phyloP scores from a whole-genome alignment of 2,113 vertebrate species.

The Mirza zaza region DNA sequence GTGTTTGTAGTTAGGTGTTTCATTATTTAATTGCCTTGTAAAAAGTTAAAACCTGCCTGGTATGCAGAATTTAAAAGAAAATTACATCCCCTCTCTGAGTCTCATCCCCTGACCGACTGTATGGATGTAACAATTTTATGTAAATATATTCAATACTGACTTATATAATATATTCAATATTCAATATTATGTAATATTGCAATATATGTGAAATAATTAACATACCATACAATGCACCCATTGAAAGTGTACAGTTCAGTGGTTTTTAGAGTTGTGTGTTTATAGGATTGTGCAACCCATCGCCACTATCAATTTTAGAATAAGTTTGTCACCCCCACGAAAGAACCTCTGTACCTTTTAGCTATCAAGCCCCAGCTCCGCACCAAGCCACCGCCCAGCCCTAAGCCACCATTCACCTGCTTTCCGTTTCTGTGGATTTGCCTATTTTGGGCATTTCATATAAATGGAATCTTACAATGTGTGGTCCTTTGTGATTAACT shows the following conservation, averaged over 20 bases:
- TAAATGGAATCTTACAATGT: background rate
- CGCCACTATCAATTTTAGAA: background rate
- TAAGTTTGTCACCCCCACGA: background rate
- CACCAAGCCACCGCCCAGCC: background rate
- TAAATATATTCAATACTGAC: background rate
- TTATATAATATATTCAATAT: too few relatives aligned
- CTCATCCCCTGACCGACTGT: background rate
- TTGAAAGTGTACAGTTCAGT: background rate
- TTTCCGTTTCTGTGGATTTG: background rate
- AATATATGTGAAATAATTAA: background rate
- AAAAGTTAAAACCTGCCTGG: background rate
- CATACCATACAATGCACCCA: background rate
- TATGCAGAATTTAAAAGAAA: background rate
- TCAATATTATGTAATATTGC: too few relatives aligned
- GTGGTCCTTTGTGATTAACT: background rate
- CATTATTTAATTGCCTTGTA: background rate
- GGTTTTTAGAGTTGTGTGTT: background rate
- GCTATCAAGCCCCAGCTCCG: background rate
- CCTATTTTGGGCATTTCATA: background rate
- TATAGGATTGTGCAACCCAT: background rate
- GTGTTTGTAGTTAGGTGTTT: constrained; percentile 38
- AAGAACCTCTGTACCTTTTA: background rate
- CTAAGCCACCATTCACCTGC: background rate
- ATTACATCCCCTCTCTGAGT: background rate
- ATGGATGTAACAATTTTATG: background rate